A percentile compares a stretch with the other conserved stretches of the same genome.
Conservation (phyloP, 2,113 vertebrate species). For the Xiphophorus couchianus region DNA sequence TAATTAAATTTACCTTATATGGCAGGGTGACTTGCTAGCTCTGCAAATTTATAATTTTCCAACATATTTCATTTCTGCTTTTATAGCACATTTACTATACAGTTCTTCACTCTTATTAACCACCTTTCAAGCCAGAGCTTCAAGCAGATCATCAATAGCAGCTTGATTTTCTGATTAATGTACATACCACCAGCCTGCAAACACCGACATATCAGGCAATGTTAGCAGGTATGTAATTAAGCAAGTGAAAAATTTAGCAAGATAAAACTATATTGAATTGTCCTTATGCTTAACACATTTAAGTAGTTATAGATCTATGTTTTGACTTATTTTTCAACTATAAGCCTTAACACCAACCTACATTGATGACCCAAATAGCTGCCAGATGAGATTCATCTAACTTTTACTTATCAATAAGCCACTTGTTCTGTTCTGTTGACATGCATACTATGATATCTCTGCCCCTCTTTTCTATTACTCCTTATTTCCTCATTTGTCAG, state of each 20-base stretch:
- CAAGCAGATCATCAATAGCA: not conserved
- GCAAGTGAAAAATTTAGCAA: not conserved
- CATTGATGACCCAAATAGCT: not conserved
- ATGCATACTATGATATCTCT: not conserved
- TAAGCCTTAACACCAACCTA: not conserved
- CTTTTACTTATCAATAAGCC: not conserved
- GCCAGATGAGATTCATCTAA: not conserved
- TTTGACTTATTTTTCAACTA: not conserved
- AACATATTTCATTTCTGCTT: conserved; percentile 7
- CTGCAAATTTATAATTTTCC: not conserved
- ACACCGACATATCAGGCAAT: not conserved
- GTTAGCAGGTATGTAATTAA: not conserved
- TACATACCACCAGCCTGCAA: no score
- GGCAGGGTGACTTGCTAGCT: not conserved
- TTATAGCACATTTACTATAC: conserved; percentile 17
- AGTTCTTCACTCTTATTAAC: conserved; percentile 16
- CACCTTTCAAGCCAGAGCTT: conserved; percentile 8
- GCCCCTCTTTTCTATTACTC: no score
- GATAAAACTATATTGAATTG: no score
- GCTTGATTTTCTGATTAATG: not conserved
- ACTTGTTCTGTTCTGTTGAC: not conserved
- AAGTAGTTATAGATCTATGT: not conserved
- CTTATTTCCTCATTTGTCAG: no score
- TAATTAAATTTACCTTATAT: conserved; percentile 8
- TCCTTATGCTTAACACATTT: no score